phyloP scores from a whole-genome alignment of 2,888 invertebrate species.

The Ichneumoninae sp. region DNA sequence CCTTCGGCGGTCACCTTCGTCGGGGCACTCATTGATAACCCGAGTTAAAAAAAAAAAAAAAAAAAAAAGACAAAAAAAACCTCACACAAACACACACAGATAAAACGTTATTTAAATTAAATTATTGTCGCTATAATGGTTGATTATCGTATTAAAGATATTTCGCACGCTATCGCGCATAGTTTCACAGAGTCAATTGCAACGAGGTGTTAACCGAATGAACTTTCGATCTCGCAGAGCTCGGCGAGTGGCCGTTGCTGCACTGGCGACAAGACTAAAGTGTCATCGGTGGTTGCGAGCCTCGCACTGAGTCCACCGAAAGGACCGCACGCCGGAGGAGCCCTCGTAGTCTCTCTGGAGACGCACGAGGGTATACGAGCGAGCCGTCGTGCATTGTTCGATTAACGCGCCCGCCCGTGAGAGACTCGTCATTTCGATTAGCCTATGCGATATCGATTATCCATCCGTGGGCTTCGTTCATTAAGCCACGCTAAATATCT shows the following conservation, averaged over 20 bases:
- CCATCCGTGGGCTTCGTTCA: constrained; percentile 14
- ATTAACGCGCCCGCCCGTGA: constrained; percentile 52
- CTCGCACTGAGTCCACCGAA: constrained; percentile 72
- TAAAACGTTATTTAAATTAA: not conserved
- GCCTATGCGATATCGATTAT: constrained; percentile 62
- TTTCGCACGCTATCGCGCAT: constrained; percentile 2
- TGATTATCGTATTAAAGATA: not conserved
- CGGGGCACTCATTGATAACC: not conserved
- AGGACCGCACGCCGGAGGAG: constrained; percentile 54
- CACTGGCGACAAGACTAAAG: constrained; percentile 66
- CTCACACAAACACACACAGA: not conserved
- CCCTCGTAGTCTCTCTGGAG: constrained; percentile 32
- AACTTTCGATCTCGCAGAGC: constrained; percentile 12
- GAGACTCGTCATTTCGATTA: constrained; percentile 62
- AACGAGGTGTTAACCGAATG: not conserved
- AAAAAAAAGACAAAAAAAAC: not conserved
- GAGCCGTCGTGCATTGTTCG: constrained; percentile 69
- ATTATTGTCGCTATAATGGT: not conserved
- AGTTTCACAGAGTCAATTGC: not conserved
- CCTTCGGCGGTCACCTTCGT: constrained; percentile 78
- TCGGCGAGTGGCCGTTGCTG: constrained; percentile 27
- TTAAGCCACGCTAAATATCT: constrained; percentile 1
- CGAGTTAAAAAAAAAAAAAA: not conserved
- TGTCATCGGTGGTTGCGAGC: constrained; percentile 75
- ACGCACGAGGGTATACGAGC: constrained; percentile 63